Conservation (phyloP, 2,888 invertebrate genomes). For the Sesia bembeciformis region DNA sequence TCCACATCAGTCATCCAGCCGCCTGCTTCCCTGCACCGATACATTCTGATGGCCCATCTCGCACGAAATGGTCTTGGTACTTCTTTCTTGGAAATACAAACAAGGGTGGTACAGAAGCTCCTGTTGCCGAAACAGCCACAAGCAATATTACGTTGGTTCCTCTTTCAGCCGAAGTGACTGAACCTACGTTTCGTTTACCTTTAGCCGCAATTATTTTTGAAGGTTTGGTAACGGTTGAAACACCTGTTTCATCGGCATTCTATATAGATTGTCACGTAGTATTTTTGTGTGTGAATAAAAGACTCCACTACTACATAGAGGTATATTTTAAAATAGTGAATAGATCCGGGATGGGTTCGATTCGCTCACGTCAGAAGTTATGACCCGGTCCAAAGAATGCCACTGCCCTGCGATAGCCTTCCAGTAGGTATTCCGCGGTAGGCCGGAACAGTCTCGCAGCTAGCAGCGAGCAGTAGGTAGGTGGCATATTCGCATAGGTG, state of each 20-base stretch:
- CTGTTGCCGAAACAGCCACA: constrained; percentile 4
- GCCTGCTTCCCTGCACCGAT: constrained; percentile 7
- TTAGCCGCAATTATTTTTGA: constrained; percentile 20
- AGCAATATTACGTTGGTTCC: constrained; percentile 19
- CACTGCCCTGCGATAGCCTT: no score
- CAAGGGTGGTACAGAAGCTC: constrained; percentile 4
- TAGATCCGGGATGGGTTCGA: no score
- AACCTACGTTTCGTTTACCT: constrained; percentile 16
- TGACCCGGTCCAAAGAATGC: no score
- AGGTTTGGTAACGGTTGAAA: constrained; percentile 16
- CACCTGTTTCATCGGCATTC: constrained; percentile 20
- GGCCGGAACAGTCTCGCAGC: no score
- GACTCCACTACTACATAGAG: no score
- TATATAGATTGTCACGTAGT: no score
- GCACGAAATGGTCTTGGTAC: constrained; percentile 1
- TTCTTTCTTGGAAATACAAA: constrained; percentile 5
- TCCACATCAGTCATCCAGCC: constrained; percentile 11
- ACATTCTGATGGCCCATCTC: constrained; percentile 3
- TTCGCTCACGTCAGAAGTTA: no score
- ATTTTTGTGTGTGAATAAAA: no score
- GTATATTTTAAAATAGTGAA: no score
- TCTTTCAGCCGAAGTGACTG: constrained; percentile 17
- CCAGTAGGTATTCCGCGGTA: no score
- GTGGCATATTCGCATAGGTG: no score
- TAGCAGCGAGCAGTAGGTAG: no score